Conservation (phyloP, 2,797 vertebrate genomes). For the Euphonia xanthogaster region DNA sequence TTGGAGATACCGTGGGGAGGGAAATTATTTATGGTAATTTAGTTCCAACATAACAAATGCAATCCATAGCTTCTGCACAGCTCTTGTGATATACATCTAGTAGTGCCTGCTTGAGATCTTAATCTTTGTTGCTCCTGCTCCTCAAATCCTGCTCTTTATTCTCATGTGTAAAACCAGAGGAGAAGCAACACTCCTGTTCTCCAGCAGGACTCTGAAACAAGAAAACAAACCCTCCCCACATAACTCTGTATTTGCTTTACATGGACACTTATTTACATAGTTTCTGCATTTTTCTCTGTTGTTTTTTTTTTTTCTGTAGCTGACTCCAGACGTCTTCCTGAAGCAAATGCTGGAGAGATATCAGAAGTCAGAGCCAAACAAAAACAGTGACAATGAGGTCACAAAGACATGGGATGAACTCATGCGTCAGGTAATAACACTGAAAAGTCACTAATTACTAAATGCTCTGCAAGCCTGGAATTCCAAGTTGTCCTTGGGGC, state of each 20-base stretch:
- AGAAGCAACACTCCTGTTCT: not conserved
- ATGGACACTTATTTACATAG: not conserved
- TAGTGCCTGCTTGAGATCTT: not conserved
- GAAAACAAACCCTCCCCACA: not conserved
- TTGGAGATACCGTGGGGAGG: not conserved
- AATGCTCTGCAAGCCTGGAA: constrained; percentile 3
- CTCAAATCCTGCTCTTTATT: not conserved
- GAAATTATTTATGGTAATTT: not conserved
- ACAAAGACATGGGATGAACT: constrained; percentile 79
- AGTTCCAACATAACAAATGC: not conserved
- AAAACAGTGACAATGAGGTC: constrained; percentile 67
- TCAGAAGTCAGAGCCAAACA: constrained; percentile 54
- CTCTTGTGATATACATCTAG: not conserved
- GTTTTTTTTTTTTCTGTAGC: constrained; percentile 36
- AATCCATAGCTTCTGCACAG: not conserved
- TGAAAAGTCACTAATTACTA: not conserved
- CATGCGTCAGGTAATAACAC: constrained; percentile 75
- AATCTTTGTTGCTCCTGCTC: not conserved
- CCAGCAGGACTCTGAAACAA: not conserved
- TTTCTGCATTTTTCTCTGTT: not conserved
- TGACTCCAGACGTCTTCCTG: constrained; percentile 75
- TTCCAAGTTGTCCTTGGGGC: not conserved
- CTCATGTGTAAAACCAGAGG: not conserved
- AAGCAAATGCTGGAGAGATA: constrained; percentile 83
- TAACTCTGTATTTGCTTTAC: not conserved